Conservation (phyloP, 1,140 invertebrate genomes). For the Arctopsyche grandis region DNA sequence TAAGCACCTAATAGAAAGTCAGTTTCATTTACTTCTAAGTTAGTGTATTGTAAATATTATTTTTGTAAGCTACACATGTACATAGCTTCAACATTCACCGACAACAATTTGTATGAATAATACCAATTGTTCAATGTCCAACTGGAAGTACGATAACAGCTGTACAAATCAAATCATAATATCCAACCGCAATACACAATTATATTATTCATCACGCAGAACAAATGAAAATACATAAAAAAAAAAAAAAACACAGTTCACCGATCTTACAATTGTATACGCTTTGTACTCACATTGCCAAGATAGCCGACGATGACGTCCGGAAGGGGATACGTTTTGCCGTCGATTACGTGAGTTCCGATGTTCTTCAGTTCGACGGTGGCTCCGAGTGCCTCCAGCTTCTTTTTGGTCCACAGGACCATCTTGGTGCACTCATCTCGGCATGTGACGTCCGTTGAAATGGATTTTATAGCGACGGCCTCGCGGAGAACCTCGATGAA, state of each 20-base stretch:
- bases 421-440: constrained; percentile 74
- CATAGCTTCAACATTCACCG: too few species aligned
- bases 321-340: constrained; percentile 80
- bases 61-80: too few species aligned
- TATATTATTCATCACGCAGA: too few species aligned
- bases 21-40: too few species aligned
- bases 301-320: constrained; percentile 88
- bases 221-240: too few species aligned
- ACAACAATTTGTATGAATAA: not conserved
- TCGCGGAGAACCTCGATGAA: constrained; percentile 86
- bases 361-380: constrained; percentile 81
- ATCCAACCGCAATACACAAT: not conserved
- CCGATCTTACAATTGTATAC: too few species aligned
- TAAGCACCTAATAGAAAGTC: too few species aligned
- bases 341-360: constrained; percentile 83
- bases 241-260: too few species aligned
- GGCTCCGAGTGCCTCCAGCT: constrained; percentile 81
- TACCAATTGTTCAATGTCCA: not conserved
- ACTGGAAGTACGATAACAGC: not conserved
- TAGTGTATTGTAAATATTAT: too few species aligned
- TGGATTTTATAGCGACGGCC: constrained; percentile 93
- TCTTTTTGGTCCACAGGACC: constrained; percentile 81
- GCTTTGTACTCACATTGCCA: constrained; percentile 69
- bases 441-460: constrained; percentile 90
- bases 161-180: not conserved